Conservation (phyloP, 2,113 vertebrate genomes). For the Lycaon pictus region DNA sequence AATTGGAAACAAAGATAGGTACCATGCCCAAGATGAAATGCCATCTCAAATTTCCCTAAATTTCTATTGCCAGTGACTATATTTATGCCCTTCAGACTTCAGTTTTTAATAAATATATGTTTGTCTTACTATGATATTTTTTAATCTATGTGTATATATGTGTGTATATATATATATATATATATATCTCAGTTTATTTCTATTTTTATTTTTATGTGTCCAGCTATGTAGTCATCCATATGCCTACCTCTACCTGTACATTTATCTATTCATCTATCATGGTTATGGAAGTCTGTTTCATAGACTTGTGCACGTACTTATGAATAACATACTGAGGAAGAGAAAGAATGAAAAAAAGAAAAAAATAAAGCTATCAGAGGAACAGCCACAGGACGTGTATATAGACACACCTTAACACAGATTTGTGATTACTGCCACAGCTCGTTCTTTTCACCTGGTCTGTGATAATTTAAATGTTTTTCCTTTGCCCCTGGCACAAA, state of each 20-base stretch:
- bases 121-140: neutral
- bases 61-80: neutral
- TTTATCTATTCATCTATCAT: neutral
- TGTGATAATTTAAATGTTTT: neutral
- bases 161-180: too few relatives aligned
- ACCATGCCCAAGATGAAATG: neutral
- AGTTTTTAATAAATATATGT: neutral
- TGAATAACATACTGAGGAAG: neutral
- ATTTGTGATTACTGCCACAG: neutral
- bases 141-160: neutral
- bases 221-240: neutral
- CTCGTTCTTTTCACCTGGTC: neutral
- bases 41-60: neutral
- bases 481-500: neutral
- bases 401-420: neutral
- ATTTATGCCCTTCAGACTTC: neutral
- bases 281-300: neutral
- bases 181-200: neutral
- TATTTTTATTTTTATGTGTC: neutral
- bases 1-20: neutral
- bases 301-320: neutral
- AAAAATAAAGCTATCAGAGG: neutral
- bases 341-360: neutral
- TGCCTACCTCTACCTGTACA: neutral
- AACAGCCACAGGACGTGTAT: neutral